Evolutionary conservation across 2,888 invertebrate species (phyloP).

Genomic region (Xanthorhoe spadicearia): DNA sequence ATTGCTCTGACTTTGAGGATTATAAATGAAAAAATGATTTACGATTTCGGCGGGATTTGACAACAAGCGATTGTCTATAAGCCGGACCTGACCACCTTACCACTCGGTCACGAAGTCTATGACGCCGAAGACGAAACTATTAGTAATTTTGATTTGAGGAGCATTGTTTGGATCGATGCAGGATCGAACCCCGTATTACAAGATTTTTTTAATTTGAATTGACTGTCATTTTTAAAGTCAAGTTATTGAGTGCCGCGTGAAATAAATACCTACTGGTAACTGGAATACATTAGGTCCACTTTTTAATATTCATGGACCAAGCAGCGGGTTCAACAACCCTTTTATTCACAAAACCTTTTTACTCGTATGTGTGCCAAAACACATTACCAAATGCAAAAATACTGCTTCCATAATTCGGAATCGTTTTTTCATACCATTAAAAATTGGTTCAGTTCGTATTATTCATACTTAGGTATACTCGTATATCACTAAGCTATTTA

Average conservation of each 20-base stretch:
- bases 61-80: too few relatives aligned
- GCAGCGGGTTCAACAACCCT: constrained; percentile 8
- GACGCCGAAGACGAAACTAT: too few relatives aligned
- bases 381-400: neutral
- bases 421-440: neutral
- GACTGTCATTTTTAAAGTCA: neutral
- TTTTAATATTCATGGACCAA: constrained; percentile 16
- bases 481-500: neutral
- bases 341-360: constrained; percentile 16
- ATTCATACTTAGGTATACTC: neutral
- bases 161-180: too few relatives aligned
- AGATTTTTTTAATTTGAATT: too few relatives aligned
- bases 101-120: too few relatives aligned
- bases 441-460: neutral
- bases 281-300: constrained; percentile 5
- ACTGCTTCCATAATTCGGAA: constrained; percentile 1
- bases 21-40: too few relatives aligned
- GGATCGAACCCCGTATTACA: too few relatives aligned
- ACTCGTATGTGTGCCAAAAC: neutral
- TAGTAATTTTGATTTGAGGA: too few relatives aligned
- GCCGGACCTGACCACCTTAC: too few relatives aligned
- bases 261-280: constrained; percentile 1
- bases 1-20: too few relatives aligned
- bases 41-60: too few relatives aligned
- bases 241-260: constrained; percentile 3